A percentile compares a stretch with the other conserved stretches of the same genome.
These are phyloP conservation scores for Myathropa florea DNA, from an alignment of 2,888 invertebrate species.

Conservation along the genomic window DNA sequence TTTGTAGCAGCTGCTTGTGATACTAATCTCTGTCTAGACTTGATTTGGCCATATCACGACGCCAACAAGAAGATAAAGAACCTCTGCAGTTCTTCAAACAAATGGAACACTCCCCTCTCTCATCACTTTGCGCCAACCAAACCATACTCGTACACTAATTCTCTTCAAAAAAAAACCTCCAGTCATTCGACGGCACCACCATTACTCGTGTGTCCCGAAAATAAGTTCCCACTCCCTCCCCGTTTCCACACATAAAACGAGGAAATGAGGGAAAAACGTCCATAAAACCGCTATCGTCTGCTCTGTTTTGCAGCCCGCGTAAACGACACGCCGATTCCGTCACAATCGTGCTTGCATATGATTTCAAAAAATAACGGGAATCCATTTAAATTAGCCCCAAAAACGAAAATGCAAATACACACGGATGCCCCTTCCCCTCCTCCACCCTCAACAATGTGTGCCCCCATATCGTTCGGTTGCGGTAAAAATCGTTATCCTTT, in stretches of 20 bases:
- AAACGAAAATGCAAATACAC: slow-evolving; percentile 21
- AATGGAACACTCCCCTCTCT: not conserved
- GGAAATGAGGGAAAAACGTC: not conserved
- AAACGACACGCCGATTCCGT: not conserved
- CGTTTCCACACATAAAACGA: not conserved
- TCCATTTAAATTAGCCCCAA: slow-evolving; percentile 52
- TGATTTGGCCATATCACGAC: not conserved
- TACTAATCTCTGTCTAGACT: not conserved
- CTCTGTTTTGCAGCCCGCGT: not conserved
- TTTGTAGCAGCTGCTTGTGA: not conserved
- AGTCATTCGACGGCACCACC: not conserved
- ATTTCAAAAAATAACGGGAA: slow-evolving; percentile 8
- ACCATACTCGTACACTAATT: not conserved
- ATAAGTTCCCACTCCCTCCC: not conserved
- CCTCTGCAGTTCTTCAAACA: not conserved
- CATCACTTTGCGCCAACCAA: not conserved
- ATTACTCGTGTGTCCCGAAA: not conserved
- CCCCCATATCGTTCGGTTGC: slow-evolving; percentile 7
- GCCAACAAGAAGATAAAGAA: not conserved
- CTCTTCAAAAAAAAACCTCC: not conserved
- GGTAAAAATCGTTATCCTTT: slow-evolving; percentile 52
- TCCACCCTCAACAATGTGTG: slow-evolving; percentile 7
- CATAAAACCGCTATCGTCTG: not conserved
- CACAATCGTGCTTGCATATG: slow-evolving; percentile 21
- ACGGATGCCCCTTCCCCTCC: not conserved